Conservation (phyloP, 1,140 invertebrate genomes). For the Drosophila subobscura region DNA sequence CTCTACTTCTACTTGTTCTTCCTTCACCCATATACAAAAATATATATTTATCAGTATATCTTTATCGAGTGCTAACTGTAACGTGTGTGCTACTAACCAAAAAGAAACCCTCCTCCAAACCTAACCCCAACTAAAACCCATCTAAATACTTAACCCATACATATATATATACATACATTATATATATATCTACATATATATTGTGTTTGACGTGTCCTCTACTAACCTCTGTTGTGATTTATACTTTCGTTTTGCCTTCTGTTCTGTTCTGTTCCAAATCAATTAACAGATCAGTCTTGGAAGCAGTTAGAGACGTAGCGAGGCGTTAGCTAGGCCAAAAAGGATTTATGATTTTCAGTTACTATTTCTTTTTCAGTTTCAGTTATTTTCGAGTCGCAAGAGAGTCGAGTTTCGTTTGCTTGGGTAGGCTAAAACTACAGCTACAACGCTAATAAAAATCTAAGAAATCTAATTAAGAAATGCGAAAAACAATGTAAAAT, state of each 20-base stretch:
- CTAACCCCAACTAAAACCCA: slow-evolving; percentile 32
- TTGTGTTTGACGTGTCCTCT: slow-evolving; percentile 76
- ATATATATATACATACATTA: slow-evolving; percentile 59
- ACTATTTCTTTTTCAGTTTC: slow-evolving; percentile 25
- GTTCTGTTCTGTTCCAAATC: slow-evolving; percentile 21
- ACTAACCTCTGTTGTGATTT: slow-evolving; percentile 75
- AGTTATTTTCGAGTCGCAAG: slow-evolving; percentile 55
- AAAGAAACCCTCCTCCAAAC: slow-evolving; percentile 31
- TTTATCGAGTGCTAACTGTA: slow-evolving; percentile 76
- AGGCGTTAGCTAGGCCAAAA: slow-evolving; percentile 39
- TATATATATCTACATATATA: slow-evolving; percentile 53
- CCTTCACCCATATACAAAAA: slow-evolving; percentile 29
- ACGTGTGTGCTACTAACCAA: slow-evolving; percentile 74
- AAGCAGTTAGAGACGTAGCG: slow-evolving; percentile 46
- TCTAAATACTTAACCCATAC: background rate
- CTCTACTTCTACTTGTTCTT: slow-evolving; percentile 30
- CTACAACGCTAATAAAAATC: slow-evolving; percentile 40
- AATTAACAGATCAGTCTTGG: slow-evolving; percentile 45
- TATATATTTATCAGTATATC: slow-evolving; percentile 53
- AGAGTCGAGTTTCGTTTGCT: slow-evolving; percentile 70
- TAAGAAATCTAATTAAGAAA: slow-evolving; percentile 28
- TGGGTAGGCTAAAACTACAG: slow-evolving; percentile 69
- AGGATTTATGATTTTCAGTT: slow-evolving; percentile 37
- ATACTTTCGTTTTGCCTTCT: slow-evolving; percentile 52
- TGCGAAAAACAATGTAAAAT: slow-evolving; percentile 19